Percentiles rank a stretch among this genome's conserved stretches.
phyloP scores from a whole-genome alignment of 2,797 vertebrate species.

The Carduelis carduelis region DNA sequence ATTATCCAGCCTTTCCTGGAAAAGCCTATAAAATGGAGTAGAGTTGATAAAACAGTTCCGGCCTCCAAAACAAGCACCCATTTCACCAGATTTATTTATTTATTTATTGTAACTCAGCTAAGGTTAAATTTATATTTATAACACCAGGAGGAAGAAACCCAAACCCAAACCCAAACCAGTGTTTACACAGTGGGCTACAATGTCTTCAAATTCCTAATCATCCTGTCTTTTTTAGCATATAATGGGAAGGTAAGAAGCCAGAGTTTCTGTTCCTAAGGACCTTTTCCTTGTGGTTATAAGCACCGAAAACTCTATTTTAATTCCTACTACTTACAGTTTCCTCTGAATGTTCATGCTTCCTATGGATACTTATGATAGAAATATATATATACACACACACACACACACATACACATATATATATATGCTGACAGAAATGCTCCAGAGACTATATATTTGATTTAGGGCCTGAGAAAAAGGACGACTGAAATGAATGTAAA shows the following conservation, averaged over 20 bases:
- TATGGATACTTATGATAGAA: background rate
- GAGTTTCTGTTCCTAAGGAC: background rate
- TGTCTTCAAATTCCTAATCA: background rate
- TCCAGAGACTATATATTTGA: background rate
- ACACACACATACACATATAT: accelerated
- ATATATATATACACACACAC: background rate
- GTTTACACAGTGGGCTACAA: background rate
- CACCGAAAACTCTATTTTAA: background rate
- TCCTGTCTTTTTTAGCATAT: background rate
- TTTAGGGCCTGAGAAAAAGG: background rate
- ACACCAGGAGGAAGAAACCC: background rate
- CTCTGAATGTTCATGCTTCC: background rate
- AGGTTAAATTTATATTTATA: background rate
- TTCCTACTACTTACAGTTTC: background rate
- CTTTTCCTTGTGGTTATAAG: background rate
- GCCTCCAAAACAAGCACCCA: background rate
- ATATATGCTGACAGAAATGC: background rate
- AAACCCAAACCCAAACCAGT: background rate
- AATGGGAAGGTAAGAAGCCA: background rate
- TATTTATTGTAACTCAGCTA: background rate
- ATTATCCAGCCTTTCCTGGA: background rate
- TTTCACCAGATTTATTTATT: background rate
- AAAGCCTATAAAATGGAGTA: background rate
- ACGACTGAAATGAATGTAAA: background rate
- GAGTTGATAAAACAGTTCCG: background rate